These are phyloP conservation scores for Ormia ochracea DNA, from an alignment of 2,888 invertebrate genomes.

Conservation along the genomic window DNA sequence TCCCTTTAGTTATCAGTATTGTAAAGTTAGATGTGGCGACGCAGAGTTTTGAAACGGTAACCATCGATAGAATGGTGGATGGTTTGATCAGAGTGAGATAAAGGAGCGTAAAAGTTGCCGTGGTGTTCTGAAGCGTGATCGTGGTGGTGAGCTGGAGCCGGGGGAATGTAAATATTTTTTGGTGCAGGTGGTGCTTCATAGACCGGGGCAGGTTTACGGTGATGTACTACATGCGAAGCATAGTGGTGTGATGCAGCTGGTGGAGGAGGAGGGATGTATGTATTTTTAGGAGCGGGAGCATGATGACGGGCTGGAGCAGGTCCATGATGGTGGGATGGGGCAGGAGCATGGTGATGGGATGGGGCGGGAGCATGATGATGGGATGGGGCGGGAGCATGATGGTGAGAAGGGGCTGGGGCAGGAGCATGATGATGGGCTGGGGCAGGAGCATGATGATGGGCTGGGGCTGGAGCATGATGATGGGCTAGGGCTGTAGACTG, in stretches of 20 bases:
- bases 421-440: neutral
- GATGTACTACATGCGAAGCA: too few relatives aligned
- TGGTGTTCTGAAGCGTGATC: neutral
- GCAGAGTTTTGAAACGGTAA: slow-evolving; percentile 22
- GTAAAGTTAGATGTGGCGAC: slow-evolving; percentile 9
- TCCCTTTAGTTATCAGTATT: neutral
- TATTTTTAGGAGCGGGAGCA: slow-evolving; percentile 12
- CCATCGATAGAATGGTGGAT: slow-evolving; percentile 23
- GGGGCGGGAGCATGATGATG: too few relatives aligned
- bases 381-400: too few relatives aligned
- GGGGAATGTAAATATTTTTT: slow-evolving; percentile 30
- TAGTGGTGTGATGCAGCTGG: too few relatives aligned
- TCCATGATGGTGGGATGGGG: neutral
- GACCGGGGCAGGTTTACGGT: too few relatives aligned
- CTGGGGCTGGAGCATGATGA: neutral
- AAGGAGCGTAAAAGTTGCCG: slow-evolving; percentile 29
- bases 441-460: neutral
- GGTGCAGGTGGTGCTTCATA: neutral
- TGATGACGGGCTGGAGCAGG: slow-evolving; percentile 3
- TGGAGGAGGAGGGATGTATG: slow-evolving; percentile 36
- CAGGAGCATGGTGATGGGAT: neutral
- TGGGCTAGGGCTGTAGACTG: neutral
- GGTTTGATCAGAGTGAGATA: slow-evolving; percentile 8
- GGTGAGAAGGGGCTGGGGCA: neutral
- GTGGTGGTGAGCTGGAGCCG: slow-evolving; percentile 3